phyloP scores from a whole-genome alignment of 2,888 invertebrate genomes.

The Cheilosia vernalis region DNA sequence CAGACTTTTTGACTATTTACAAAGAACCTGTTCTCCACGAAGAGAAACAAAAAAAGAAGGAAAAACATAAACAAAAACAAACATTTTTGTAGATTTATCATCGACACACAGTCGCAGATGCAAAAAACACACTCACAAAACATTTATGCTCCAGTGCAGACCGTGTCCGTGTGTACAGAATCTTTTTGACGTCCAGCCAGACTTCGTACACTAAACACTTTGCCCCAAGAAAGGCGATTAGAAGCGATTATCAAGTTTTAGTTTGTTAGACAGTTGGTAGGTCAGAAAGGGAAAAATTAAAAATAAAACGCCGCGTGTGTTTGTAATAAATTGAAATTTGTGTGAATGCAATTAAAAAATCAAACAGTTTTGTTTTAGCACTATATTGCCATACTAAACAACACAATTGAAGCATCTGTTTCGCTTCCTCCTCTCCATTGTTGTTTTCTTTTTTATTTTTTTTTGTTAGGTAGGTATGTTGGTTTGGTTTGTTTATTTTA shows the following conservation, averaged over 20 bases:
- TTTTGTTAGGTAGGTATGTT: background rate
- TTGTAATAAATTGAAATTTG: conserved; percentile 19
- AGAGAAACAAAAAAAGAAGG: conserved; percentile 27
- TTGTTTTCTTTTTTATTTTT: background rate
- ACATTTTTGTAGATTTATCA: conserved; percentile 44
- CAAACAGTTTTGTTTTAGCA: conserved; percentile 17
- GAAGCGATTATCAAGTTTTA: conserved; percentile 3
- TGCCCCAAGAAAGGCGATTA: conserved; percentile 21
- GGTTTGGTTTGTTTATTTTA: background rate
- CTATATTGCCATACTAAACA: conserved; percentile 4
- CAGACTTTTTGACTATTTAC: conserved; percentile 69
- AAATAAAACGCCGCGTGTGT: conserved; percentile 10
- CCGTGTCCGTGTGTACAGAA: conserved; percentile 25
- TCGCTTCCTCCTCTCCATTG: conserved; percentile 25
- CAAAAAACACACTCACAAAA: conserved; percentile 57
- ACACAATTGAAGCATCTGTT: conserved; percentile 47
- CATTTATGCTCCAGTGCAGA: conserved; percentile 42
- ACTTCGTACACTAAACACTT: conserved; percentile 1
- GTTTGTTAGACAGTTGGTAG: conserved; percentile 13
- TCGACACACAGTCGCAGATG: conserved; percentile 30
- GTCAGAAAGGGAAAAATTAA: conserved; percentile 6
- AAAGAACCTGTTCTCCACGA: conserved; percentile 63
- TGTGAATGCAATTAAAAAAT: conserved; percentile 45
- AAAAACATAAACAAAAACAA: conserved; percentile 70
- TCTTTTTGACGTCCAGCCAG: conserved; percentile 47